Conservation (phyloP, 1,140 invertebrate genomes). For the Cotesia vestalis region DNA sequence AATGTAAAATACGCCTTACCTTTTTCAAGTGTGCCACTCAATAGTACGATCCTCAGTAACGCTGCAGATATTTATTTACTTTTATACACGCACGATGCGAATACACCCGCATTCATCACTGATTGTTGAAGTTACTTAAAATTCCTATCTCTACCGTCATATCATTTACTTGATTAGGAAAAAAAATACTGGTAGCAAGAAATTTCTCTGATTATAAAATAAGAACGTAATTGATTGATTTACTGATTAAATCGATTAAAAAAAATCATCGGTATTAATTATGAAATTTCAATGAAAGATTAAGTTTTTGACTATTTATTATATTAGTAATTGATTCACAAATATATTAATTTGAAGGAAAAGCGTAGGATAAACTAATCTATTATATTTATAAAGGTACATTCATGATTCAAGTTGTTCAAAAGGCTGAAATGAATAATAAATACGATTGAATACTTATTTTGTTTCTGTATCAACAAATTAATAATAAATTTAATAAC, state of each 20-base stretch:
- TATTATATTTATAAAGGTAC: no score
- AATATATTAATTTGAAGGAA: no score
- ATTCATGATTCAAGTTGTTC: no score
- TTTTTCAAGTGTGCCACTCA: slow-evolving; percentile 22
- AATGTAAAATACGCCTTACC: slow-evolving; percentile 22
- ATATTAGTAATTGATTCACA: no score
- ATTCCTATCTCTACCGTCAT: slow-evolving; percentile 11
- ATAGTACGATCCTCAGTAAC: slow-evolving; percentile 11
- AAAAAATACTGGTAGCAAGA: slow-evolving; percentile 1
- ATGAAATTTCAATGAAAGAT: not conserved
- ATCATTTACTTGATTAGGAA: not conserved
- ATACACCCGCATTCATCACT: slow-evolving; percentile 20
- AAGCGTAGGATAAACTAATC: no score
- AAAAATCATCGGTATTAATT: not conserved
- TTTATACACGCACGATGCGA: slow-evolving; percentile 23
- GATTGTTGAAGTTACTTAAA: not conserved
- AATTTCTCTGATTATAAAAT: not conserved
- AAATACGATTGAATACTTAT: not conserved
- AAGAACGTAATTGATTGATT: not conserved
- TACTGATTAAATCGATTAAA: not conserved
- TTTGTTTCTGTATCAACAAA: no score
- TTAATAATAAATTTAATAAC: no score
- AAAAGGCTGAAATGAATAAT: no score
- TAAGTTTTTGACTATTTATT: not conserved
- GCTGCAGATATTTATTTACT: slow-evolving; percentile 33